Percentiles rank a stretch among this genome's conserved stretches.
Evolutionary conservation across 92 coral and sea anemone species (phyloP).

Genomic region (Montipora capitata): DNA sequence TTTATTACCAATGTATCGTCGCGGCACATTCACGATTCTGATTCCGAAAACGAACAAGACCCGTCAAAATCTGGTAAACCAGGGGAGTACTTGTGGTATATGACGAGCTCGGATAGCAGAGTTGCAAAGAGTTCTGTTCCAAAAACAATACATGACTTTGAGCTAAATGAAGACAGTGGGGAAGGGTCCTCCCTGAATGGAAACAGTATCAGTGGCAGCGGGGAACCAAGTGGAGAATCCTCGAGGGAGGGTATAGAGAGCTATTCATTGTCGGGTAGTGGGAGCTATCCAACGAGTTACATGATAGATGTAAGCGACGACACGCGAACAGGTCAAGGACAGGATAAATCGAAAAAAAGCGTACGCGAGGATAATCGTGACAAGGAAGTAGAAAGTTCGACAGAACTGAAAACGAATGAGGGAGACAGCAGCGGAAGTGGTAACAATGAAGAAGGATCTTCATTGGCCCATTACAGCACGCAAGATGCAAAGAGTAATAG

Average conservation of each 20-base stretch:
- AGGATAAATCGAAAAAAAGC: neutral
- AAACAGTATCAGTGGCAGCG: conserved; percentile 25
- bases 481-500: neutral
- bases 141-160: neutral
- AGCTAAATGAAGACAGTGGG: conserved; percentile 19
- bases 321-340: neutral
- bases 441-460: conserved; percentile 2
- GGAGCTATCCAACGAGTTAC: conserved; percentile 41
- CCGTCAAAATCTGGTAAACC: conserved; percentile 51
- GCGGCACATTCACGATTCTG: conserved; percentile 28
- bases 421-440: conserved; percentile 35
- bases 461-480: neutral
- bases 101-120: conserved; percentile 21
- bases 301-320: conserved; percentile 33
- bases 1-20: conserved; percentile 17
- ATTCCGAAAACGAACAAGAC: conserved; percentile 1
- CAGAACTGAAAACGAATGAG: conserved; percentile 1
- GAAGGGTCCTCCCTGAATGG: neutral
- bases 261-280: conserved; percentile 25
- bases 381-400: neutral
- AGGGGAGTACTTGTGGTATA: conserved; percentile 53
- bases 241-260: conserved; percentile 2
- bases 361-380: neutral
- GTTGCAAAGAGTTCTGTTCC: conserved; percentile 34
- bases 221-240: conserved; percentile 12